A percentile compares a stretch with the other conserved stretches of the same genome.
phyloP scores from a whole-genome alignment of 2,888 invertebrate species.

The Silvanus unidentatus region DNA sequence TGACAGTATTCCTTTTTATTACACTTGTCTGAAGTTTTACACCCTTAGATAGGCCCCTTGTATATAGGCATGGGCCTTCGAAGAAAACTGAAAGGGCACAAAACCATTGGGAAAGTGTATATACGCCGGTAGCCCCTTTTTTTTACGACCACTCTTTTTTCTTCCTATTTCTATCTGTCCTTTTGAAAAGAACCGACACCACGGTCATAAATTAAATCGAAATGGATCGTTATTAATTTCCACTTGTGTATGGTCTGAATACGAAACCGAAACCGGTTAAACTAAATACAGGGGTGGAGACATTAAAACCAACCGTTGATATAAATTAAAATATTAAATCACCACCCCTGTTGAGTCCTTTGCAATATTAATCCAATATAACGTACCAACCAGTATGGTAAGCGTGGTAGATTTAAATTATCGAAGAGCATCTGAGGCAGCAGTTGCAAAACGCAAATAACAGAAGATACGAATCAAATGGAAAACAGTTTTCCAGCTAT shows the following conservation, averaged over 20 bases:
- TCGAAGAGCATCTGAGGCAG: constrained; percentile 1
- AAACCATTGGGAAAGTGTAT: no score
- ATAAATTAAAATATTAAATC: constrained; percentile 12
- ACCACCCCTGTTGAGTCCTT: constrained; percentile 5
- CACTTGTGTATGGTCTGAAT: not conserved
- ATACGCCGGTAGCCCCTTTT: no score
- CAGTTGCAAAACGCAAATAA: not conserved
- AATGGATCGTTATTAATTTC: constrained; percentile 1
- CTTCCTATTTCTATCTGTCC: no score
- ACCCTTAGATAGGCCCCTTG: no score
- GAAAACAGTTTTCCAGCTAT: not conserved
- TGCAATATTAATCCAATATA: constrained; percentile 3
- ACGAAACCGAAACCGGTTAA: constrained; percentile 9
- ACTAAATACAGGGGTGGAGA: constrained; percentile 9
- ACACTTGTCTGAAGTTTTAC: constrained; percentile 5
- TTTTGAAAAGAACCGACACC: not conserved
- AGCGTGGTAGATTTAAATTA: constrained; percentile 3
- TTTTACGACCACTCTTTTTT: no score
- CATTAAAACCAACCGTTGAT: constrained; percentile 10
- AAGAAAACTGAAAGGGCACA: no score
- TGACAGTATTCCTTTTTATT: constrained; percentile 2
- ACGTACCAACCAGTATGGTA: not conserved
- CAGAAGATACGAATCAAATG: not conserved
- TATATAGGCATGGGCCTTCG: no score
- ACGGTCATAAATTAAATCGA: constrained; percentile 2